phyloP scores from a whole-genome alignment of 92 coral and sea anemone genomes.

The Parazoanthus darwini region DNA sequence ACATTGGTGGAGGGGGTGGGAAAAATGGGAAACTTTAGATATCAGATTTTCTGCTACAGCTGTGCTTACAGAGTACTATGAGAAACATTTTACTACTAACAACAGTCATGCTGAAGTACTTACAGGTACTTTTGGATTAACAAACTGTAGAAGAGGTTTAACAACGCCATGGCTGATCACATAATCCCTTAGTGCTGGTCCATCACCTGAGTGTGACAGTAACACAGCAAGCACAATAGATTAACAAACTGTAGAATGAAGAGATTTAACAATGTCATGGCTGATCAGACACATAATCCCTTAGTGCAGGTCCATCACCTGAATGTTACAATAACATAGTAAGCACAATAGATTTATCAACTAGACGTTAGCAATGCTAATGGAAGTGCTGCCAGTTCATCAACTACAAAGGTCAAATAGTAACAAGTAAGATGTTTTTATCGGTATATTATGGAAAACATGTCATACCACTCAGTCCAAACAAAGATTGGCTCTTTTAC shows the following conservation, averaged over 20 bases:
- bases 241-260: constrained; percentile 80
- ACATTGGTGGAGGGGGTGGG: no score
- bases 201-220: constrained; percentile 72
- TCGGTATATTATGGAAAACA: no score
- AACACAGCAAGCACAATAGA: background rate
- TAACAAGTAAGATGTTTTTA: no score
- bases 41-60: no score
- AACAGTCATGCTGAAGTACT: constrained; percentile 31
- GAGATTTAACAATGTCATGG: constrained; percentile 88
- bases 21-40: no score
- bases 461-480: no score
- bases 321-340: background rate
- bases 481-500: no score
- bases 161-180: constrained; percentile 95
- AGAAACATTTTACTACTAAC: no score
- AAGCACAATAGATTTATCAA: constrained; percentile 56
- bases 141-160: constrained; percentile 90
- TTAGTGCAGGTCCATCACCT: constrained; percentile 97
- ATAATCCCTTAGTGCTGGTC: constrained; percentile 91
- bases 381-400: no score
- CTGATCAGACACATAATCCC: constrained; percentile 87
- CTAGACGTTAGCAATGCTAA: constrained; percentile 8
- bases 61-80: no score
- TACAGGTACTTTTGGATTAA: constrained; percentile 97
- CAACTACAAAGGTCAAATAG: no score